Percentiles rank a stretch among this genome's conserved stretches.
Conservation (phyloP, 2,888 invertebrate genomes). For the Diarsia brunnea region DNA sequence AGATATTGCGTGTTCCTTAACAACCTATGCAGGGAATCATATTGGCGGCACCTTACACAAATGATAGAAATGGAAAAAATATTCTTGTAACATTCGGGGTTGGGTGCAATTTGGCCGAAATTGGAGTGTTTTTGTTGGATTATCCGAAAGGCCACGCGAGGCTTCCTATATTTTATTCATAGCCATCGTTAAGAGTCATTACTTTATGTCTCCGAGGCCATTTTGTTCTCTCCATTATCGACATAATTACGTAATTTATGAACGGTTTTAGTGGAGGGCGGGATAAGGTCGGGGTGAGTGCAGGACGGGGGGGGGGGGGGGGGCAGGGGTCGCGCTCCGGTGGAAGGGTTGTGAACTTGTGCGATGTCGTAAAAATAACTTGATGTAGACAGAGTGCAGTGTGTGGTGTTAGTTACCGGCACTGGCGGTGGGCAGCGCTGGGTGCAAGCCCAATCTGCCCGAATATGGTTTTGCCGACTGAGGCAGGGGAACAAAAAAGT, state of each 20-base stretch:
- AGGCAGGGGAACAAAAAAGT: no score
- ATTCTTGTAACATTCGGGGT: not conserved
- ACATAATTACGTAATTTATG: conserved; percentile 67
- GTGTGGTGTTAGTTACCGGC: no score
- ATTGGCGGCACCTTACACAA: conserved; percentile 18
- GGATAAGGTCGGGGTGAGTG: not conserved
- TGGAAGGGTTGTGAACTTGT: conserved; percentile 54
- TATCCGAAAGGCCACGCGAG: conserved; percentile 49
- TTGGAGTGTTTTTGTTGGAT: conserved; percentile 54
- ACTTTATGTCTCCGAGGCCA: conserved; percentile 60
- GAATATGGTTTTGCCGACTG: no score
- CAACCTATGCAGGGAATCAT: conserved; percentile 8
- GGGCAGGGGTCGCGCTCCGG: not conserved
- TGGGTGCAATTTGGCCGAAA: conserved; percentile 42
- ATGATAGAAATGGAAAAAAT: conserved; percentile 39
- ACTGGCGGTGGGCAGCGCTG: no score
- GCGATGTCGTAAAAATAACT: conserved; percentile 45
- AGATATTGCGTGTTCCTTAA: not conserved
- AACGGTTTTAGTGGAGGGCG: conserved; percentile 43
- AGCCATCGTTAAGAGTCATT: conserved; percentile 62
- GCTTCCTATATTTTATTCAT: conserved; percentile 63
- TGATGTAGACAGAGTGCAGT: conserved; percentile 9
- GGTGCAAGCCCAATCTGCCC: not conserved
- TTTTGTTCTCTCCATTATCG: conserved; percentile 65
- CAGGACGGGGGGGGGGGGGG: not conserved